Evolutionary conservation across 2,797 vertebrate genomes (phyloP).

Genomic region (Gymnothorax reevesii): DNA sequence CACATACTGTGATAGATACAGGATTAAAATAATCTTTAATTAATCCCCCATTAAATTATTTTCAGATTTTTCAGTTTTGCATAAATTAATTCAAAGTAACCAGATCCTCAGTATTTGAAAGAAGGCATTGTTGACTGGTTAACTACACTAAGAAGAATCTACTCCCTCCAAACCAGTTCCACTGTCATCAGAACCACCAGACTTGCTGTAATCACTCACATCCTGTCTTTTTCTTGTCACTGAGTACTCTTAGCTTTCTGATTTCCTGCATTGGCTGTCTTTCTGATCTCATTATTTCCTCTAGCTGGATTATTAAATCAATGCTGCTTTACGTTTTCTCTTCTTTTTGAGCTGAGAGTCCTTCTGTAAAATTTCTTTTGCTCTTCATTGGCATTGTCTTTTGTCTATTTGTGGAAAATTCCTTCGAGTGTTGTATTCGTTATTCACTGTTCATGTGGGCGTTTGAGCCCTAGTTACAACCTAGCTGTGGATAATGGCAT

Average conservation of each 20-base stretch:
- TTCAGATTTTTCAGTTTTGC: background rate
- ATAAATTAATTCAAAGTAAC: background rate
- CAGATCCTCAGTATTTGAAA: background rate
- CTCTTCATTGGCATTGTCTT: slow-evolving; percentile 42
- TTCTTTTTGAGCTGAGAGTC: slow-evolving; percentile 57
- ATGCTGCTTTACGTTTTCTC: slow-evolving; percentile 47
- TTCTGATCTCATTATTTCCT: slow-evolving; percentile 36
- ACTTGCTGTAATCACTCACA: background rate
- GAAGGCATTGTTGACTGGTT: slow-evolving; percentile 1
- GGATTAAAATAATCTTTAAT: background rate
- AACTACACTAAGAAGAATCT: slow-evolving; percentile 34
- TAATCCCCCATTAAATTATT: background rate
- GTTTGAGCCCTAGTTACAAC: background rate
- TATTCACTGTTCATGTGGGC: background rate
- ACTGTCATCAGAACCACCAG: slow-evolving; percentile 38
- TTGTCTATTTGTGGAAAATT: slow-evolving; percentile 65
- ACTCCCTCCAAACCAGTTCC: slow-evolving; percentile 40
- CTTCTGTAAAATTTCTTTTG: slow-evolving; percentile 52
- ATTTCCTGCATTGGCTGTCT: slow-evolving; percentile 29
- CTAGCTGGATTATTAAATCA: slow-evolving; percentile 38
- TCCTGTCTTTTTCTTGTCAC: slow-evolving; percentile 35
- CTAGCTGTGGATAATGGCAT: background rate
- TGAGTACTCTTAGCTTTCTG: slow-evolving; percentile 21
- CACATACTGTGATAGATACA: background rate
- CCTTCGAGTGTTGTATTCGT: slow-evolving; percentile 70